Base-by-base conservation (phyloP, 1,140 invertebrate species). In the Uloborus diversus region DNA sequence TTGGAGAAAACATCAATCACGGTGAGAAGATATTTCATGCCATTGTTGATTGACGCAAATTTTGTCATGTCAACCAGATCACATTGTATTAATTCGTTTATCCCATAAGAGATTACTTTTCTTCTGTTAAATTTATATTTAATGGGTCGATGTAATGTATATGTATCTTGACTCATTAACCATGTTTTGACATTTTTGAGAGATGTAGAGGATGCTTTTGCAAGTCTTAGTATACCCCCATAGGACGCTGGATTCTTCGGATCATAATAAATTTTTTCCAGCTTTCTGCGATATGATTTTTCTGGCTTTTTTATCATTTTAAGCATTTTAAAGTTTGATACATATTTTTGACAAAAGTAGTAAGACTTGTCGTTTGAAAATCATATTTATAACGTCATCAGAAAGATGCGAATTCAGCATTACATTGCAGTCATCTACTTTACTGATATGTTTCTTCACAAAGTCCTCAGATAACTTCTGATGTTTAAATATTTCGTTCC, bases 231-330 rank as follows among this genome's bases (percentile, higher is more conserved):
- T 11, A 28, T 27, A 33, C 64, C 51, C 13, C 49, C 62, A 37
- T 3, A 69, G 2, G 64, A 37, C 7, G 14, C 62, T 17, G 47
- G 4, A 81, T n/a, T 64, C 27, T 28, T 23, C 28, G 76, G 2
- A 42, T 80, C 47, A 68, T 81, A 81, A 62, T 81, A 81, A 25
- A 61, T n/a, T 57, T 79, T 65, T n/a, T 62, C 49, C 4, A 51
- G 49, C n/a, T n/a, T n/a, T n/a, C n/a, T n/a, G n/a, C n/a, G n/a
- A n/a, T n/a, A n/a, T n/a, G n/a, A n/a, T n/a, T n/a, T n/a, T n/a
- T n/a, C n/a, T n/a, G n/a, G n/a, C n/a, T n/a, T n/a, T n/a, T n/a
- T n/a, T n/a, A n/a, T n/a, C n/a, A n/a, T n/a, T n/a, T n/a, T n/a
- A n/a, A n/a, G n/a, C n/a, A n/a, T n/a, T n/a, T n/a, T n/a, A n/a